A percentile compares a stretch with the other conserved stretches of the same genome.
These are phyloP conservation scores for Hypotaenidia okinawae DNA, from an alignment of 2,797 vertebrate species.

Conservation along the genomic window DNA sequence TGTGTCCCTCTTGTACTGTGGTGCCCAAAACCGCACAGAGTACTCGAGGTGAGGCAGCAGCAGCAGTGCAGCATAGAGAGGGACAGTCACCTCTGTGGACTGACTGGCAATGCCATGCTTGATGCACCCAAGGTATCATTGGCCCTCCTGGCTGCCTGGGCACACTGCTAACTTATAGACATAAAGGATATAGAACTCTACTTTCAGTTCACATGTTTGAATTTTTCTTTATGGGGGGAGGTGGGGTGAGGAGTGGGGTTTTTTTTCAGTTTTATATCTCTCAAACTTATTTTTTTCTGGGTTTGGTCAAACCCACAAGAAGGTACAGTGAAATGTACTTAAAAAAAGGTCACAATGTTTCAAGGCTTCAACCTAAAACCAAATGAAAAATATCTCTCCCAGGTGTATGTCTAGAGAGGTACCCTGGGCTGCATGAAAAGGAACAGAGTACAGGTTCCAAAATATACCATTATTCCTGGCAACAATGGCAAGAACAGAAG, in stretches of 20 bases:
- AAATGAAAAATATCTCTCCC: neutral
- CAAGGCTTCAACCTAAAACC: neutral
- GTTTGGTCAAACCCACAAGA: neutral
- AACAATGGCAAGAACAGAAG: neutral
- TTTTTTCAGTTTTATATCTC: neutral
- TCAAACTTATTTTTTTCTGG: neutral
- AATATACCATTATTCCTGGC: neutral
- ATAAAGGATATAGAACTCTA: neutral
- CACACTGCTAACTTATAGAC: too few relatives aligned
- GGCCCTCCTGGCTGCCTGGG: too few relatives aligned
- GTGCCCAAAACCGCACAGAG: too few relatives aligned
- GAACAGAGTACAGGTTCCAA: neutral
- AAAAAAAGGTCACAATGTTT: neutral
- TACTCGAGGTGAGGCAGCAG: too few relatives aligned
- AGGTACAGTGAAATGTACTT: neutral
- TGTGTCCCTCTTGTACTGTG: too few relatives aligned
- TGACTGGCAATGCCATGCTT: too few relatives aligned
- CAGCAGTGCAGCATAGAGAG: too few relatives aligned
- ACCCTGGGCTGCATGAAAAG: neutral
- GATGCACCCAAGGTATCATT: too few relatives aligned
- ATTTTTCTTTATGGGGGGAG: too few relatives aligned
- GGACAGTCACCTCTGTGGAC: too few relatives aligned
- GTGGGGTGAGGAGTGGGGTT: too few relatives aligned
- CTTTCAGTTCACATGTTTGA: neutral
- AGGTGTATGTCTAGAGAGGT: neutral